A percentile compares a stretch with the other conserved stretches of the same genome.
These are phyloP conservation scores for Henricia sp. DNA, from an alignment of 53 echinoderm and acorn worm genomes.

Conservation along the genomic window DNA sequence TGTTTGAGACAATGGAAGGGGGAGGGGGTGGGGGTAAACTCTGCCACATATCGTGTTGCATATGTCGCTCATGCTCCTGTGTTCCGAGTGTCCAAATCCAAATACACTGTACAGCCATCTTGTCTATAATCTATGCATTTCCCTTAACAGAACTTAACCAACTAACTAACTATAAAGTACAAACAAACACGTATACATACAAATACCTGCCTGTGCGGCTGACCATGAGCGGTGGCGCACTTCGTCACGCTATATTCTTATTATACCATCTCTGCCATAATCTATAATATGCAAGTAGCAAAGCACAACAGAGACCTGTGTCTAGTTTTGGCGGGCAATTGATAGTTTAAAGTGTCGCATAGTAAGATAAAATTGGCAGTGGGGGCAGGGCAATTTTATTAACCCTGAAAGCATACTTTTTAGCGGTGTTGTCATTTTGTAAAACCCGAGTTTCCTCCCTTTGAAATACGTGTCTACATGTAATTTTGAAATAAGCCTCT, in stretches of 20 bases:
- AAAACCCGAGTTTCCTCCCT: no score
- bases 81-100: no score
- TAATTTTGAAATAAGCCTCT: no score
- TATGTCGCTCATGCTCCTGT: no score
- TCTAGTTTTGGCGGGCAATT: constrained; percentile 45
- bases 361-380: not conserved
- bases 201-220: constrained; percentile 33
- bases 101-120: no score
- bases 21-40: no score
- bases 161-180: not conserved
- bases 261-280: constrained; percentile 29
- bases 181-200: constrained; percentile 16
- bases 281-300: constrained; percentile 58
- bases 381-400: no score
- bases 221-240: constrained; percentile 4
- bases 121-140: not conserved
- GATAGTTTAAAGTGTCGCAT: constrained; percentile 7
- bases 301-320: constrained; percentile 53
- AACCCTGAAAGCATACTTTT: no score
- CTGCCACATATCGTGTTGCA: no score
- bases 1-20: no score
- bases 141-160: not conserved
- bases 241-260: constrained; percentile 36
- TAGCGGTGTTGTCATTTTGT: no score
- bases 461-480: no score